Evolutionary conservation across 2,113 vertebrate genomes (phyloP).

Genomic region (Rhinichthys klamathensis): DNA sequence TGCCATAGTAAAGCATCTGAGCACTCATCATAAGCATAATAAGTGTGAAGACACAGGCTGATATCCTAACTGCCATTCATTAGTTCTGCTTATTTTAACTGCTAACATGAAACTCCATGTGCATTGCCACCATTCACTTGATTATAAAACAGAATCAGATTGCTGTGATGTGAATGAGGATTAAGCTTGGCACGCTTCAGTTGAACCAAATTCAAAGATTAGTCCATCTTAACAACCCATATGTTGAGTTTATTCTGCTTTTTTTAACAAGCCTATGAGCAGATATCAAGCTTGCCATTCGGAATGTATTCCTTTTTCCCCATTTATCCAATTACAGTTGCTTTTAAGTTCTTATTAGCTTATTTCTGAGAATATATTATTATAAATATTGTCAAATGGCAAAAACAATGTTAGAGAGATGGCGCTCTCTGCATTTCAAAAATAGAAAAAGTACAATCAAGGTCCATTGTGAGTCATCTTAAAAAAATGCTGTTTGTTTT

Average conservation of each 20-base stretch:
- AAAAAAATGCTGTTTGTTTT: neutral
- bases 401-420: neutral
- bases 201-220: slow-evolving; percentile 63
- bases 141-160: slow-evolving; percentile 72
- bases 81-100: slow-evolving; percentile 72
- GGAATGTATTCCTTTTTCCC: neutral
- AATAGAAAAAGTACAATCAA: neutral
- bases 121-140: slow-evolving; percentile 64
- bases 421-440: neutral
- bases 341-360: too few relatives aligned
- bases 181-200: slow-evolving; percentile 54
- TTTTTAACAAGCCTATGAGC: neutral
- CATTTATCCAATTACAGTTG: too few relatives aligned
- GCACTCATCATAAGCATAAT: slow-evolving; percentile 44
- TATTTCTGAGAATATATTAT: too few relatives aligned
- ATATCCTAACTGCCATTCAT: slow-evolving; percentile 53
- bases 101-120: slow-evolving; percentile 70
- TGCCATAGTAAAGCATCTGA: neutral
- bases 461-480: neutral
- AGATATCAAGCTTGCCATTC: neutral
- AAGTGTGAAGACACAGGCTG: slow-evolving; percentile 57
- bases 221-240: slow-evolving; percentile 36
- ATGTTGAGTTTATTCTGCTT: neutral
- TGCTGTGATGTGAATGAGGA: slow-evolving; percentile 71
- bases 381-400: neutral